Evolutionary conservation across 2,113 vertebrate genomes (phyloP).

Genomic region (Toxotes jaculatrix): DNA sequence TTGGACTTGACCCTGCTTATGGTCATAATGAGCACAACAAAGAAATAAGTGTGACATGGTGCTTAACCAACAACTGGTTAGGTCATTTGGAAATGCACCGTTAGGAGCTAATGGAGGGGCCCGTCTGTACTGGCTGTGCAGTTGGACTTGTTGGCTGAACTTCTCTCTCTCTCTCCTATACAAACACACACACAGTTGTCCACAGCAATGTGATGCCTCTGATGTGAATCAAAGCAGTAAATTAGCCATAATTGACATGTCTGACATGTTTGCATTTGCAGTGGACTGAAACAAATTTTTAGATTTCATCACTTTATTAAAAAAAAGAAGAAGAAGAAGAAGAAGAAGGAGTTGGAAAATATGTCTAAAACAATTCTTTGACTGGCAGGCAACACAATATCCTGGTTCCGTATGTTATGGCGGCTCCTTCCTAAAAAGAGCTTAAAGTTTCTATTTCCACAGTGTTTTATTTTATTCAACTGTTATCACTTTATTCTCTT

Average conservation of each 20-base stretch:
- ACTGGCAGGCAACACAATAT: constrained; percentile 36
- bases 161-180: neutral
- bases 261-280: constrained; percentile 44
- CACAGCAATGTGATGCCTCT: constrained; percentile 36
- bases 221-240: constrained; percentile 55
- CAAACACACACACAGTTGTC: constrained; percentile 57
- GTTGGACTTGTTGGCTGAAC: constrained; percentile 37
- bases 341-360: constrained; percentile 30
- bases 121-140: constrained; percentile 60
- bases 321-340: neutral
- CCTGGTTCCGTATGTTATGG: constrained; percentile 31
- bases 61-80: constrained; percentile 35
- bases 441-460: constrained; percentile 41
- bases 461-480: constrained; percentile 46
- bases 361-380: constrained; percentile 13
- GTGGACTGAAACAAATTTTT: constrained; percentile 35
- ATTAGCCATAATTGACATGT: constrained; percentile 24
- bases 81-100: constrained; percentile 62
- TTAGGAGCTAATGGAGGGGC: constrained; percentile 64
- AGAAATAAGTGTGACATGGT: constrained; percentile 26
- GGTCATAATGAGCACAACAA: neutral
- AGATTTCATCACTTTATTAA: constrained; percentile 38
- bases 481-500: constrained; percentile 51
- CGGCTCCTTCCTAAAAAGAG: constrained; percentile 6
- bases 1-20: neutral